phyloP scores from a whole-genome alignment of 2,888 invertebrate genomes.

The Dromius quadrimaculatus region DNA sequence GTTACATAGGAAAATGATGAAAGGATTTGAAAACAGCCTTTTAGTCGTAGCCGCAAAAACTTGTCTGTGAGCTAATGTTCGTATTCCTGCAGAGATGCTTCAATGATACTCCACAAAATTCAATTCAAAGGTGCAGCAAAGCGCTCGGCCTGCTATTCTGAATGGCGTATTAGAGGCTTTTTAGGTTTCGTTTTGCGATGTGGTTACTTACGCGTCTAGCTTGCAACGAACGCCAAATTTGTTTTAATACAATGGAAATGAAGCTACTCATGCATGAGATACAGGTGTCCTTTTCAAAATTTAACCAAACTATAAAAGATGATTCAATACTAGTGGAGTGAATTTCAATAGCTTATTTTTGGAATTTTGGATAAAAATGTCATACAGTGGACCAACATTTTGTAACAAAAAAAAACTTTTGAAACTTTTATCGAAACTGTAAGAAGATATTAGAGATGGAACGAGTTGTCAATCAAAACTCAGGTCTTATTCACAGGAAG shows the following conservation, averaged over 20 bases:
- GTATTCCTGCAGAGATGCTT: constrained; percentile 4
- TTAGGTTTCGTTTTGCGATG: not conserved
- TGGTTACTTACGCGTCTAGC: not conserved
- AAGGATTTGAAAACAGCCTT: constrained; percentile 18
- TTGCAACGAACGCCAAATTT: constrained; percentile 7
- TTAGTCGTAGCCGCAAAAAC: not conserved
- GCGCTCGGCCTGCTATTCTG: not conserved
- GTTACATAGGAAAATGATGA: constrained; percentile 3
- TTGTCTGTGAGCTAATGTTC: constrained; percentile 4
- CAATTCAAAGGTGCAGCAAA: constrained; percentile 8
- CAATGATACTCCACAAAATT: constrained; percentile 24
- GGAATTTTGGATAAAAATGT: too few species aligned
- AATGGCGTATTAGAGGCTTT: constrained; percentile 1
- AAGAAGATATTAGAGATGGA: too few species aligned
- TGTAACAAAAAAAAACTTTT: too few species aligned
- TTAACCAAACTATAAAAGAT: too few species aligned
- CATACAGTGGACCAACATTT: too few species aligned
- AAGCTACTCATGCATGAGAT: not conserved
- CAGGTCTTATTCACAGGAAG: too few species aligned
- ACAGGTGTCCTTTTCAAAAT: too few species aligned
- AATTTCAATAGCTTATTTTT: too few species aligned
- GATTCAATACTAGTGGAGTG: too few species aligned
- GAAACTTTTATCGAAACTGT: too few species aligned
- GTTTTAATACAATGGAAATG: constrained; percentile 20
- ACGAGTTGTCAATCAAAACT: too few species aligned